Percentiles rank a stretch among this genome's conserved stretches.
Evolutionary conservation across 2,113 vertebrate species (phyloP).

Genomic region (Burhinus bistriatus): DNA sequence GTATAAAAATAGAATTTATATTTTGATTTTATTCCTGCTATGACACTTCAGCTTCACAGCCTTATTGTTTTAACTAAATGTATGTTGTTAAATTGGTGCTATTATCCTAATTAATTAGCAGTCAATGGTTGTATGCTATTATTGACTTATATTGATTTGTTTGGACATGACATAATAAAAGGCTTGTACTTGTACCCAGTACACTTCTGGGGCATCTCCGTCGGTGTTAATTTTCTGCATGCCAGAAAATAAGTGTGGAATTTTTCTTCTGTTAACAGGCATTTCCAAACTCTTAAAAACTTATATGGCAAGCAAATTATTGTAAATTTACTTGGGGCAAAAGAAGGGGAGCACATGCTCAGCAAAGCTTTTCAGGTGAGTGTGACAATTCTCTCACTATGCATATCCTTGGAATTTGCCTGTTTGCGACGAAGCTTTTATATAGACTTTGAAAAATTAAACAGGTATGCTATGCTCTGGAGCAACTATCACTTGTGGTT

Average conservation of each 20-base stretch:
- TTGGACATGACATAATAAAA: neutral
- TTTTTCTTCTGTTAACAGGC: slow-evolving; percentile 75
- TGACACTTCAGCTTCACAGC: neutral
- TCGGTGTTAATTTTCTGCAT: neutral
- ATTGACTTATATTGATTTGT: neutral
- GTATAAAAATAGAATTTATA: neutral
- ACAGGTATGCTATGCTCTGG: neutral
- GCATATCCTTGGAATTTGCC: neutral
- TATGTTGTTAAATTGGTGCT: neutral
- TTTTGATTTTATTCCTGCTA: neutral
- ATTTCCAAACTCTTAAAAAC: slow-evolving; percentile 90
- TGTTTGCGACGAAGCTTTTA: neutral
- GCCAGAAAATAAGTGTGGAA: neutral
- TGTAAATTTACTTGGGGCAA: slow-evolving; percentile 94
- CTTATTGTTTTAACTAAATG: neutral
- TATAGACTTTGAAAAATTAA: neutral
- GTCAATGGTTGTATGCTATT: neutral
- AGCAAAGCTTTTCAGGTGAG: slow-evolving; percentile 97
- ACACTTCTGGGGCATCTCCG: neutral
- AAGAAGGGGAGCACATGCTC: slow-evolving; percentile 98
- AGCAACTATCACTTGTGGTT: neutral
- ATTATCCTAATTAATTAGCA: neutral
- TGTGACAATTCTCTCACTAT: neutral
- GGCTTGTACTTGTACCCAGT: neutral
- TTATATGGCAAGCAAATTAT: slow-evolving; percentile 95